phyloP scores from a whole-genome alignment of 2,888 invertebrate genomes.

The Abscondita cerata region DNA sequence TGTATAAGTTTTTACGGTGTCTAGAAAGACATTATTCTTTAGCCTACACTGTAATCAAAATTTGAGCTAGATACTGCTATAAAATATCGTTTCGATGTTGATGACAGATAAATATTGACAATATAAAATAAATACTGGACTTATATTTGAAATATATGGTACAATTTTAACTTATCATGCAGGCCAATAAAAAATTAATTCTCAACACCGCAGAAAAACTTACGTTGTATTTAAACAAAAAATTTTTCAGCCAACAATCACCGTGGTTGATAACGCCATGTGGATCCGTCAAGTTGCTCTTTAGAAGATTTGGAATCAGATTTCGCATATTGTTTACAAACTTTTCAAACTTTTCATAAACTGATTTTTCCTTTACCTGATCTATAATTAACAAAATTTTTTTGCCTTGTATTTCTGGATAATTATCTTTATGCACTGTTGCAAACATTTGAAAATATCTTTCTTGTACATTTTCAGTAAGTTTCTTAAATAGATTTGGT shows the following conservation, averaged over 20 bases:
- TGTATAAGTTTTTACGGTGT: too few relatives aligned
- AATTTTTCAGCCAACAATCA: conserved; percentile 12
- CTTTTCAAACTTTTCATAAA: conserved; percentile 18
- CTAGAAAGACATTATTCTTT: too few relatives aligned
- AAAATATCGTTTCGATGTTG: too few relatives aligned
- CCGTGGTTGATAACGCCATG: conserved; percentile 11
- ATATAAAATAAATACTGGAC: too few relatives aligned
- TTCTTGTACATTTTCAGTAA: conserved; percentile 22
- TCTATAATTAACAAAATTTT: neutral
- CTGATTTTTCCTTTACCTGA: conserved; percentile 13
- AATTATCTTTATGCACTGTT: neutral
- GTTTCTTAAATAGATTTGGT: conserved; percentile 36
- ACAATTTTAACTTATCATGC: too few relatives aligned
- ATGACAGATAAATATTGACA: too few relatives aligned
- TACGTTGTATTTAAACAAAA: conserved; percentile 9
- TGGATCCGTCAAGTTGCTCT: neutral
- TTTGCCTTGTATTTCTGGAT: neutral
- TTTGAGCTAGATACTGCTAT: too few relatives aligned
- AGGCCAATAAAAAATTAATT: too few relatives aligned
- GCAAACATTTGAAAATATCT: neutral
- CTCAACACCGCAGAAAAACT: too few relatives aligned
- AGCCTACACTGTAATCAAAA: too few relatives aligned
- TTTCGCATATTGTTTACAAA: conserved; percentile 20
- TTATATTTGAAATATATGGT: too few relatives aligned
- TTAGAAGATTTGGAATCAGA: neutral